Conservation (phyloP, 2,888 invertebrate genomes). For the Dendrolimus houi region DNA sequence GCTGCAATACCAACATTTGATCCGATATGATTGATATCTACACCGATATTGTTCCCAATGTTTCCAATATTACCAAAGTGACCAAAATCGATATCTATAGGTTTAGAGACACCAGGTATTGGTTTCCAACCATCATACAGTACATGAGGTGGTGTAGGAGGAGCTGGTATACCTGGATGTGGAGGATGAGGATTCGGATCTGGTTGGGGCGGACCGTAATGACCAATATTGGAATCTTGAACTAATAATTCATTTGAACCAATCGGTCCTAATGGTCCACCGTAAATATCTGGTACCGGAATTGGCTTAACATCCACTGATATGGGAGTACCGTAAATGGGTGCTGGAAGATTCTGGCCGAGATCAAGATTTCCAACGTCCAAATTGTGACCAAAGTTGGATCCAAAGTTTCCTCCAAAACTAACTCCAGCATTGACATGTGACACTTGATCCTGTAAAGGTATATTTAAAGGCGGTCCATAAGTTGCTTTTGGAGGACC, state of each 20-base stretch:
- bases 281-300: slow-evolving; percentile 62
- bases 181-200: slow-evolving; percentile 77
- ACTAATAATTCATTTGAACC: slow-evolving; percentile 56
- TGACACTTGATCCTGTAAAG: slow-evolving; percentile 12
- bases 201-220: slow-evolving; percentile 78
- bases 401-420: slow-evolving; percentile 1
- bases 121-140: slow-evolving; percentile 92
- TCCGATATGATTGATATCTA: not conserved
- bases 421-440: slow-evolving; percentile 1
- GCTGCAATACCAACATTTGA: not conserved
- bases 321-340: slow-evolving; percentile 59
- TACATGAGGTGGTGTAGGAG: slow-evolving; percentile 84
- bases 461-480: slow-evolving; percentile 53
- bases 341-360: slow-evolving; percentile 51
- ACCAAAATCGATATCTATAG: slow-evolving; percentile 30
- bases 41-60: not conserved
- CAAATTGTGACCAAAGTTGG: slow-evolving; percentile 6
- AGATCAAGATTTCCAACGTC: slow-evolving; percentile 28
- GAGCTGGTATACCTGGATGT: slow-evolving; percentile 82
- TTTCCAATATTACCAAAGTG: not conserved
- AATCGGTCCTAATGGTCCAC: slow-evolving; percentile 60
- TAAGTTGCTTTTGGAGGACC: slow-evolving; percentile 35
- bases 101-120: slow-evolving; percentile 79
- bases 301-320: slow-evolving; percentile 37
- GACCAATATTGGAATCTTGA: slow-evolving; percentile 47